Base-by-base conservation (phyloP, 1,140 invertebrate genomes). In the Sarcophaga peregrina region DNA sequence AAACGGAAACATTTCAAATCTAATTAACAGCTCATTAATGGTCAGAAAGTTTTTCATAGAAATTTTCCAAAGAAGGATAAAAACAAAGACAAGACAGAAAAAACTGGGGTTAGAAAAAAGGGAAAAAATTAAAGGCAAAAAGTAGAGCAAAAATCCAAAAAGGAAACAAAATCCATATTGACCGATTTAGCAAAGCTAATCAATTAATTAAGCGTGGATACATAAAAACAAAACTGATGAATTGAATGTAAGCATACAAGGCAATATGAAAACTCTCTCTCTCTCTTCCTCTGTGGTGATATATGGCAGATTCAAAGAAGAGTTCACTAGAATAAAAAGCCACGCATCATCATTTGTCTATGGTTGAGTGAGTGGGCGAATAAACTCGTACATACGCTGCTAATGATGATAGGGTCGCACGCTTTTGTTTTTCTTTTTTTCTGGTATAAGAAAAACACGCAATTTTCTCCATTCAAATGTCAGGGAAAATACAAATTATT, bases 111-210 rank as follows among this genome's bases (percentile, higher is more conserved):
- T n/a, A n/a, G n/a, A n/a, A n/a, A 37, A 37, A 37, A 37, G 17
- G 8, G 17, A 25, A 45, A 45, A 74, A 17, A n/a, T 5, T 15
- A 76, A 76, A 76, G 37, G 45, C 75, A 78, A 81, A 81, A 81
- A 54, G 37, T 45, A 81, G 47, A 46, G 5, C 47, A 7, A 5
- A 48, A 46, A 81, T 80, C 81, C 25, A 11, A 48, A 68, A 48
- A 25, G 50, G 74, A 76, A 83, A 81, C 58, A 80, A 50, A 81
- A 78, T 76, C 81, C 83, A 84, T 84, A 84, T 84, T 84, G 83
- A 84, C 74, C 83, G 83, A 84, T 84, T 84, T 84, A 80, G 81
- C 75, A 81, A 84, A 84, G 83, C 83, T 84, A 84, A 84, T 84
- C 83, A 84, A 84, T 84, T 84, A 84, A 84, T 84, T 84, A 84